A percentile compares a stretch with the other conserved stretches of the same genome.
phyloP scores from a whole-genome alignment of 2,797 vertebrate species.

The Rhinichthys osculus region DNA sequence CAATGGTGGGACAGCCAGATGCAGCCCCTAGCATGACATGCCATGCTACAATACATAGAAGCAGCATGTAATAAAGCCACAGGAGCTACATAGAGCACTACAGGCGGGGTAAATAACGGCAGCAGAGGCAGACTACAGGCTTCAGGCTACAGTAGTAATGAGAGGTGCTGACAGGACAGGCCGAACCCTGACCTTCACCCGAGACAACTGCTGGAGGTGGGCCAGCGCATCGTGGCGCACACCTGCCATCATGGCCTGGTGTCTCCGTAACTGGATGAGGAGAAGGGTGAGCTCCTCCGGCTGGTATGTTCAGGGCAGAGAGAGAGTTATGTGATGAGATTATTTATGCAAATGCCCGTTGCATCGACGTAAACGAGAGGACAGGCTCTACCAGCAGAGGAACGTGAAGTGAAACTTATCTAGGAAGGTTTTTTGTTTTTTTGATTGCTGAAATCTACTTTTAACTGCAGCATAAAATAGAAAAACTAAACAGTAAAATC shows the following conservation, averaged over 20 bases:
- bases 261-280: constrained; percentile 93
- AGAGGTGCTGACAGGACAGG: constrained; percentile 63
- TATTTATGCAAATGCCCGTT: constrained; percentile 6
- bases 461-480: background rate
- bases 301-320: constrained; percentile 78
- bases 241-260: constrained; percentile 92
- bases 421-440: no score
- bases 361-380: background rate
- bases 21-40: constrained; percentile 16
- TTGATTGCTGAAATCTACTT: background rate
- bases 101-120: constrained; percentile 58
- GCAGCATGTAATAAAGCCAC: constrained; percentile 46
- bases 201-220: constrained; percentile 86
- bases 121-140: constrained; percentile 65
- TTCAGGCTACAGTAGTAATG: constrained; percentile 49
- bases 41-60: constrained; percentile 42
- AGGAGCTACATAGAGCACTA: constrained; percentile 53
- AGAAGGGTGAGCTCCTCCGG: constrained; percentile 96
- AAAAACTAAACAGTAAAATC: background rate
- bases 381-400: background rate
- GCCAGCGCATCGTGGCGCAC: constrained; percentile 86
- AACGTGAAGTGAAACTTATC: background rate
- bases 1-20: constrained; percentile 34
- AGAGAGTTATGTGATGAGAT: constrained; percentile 39
- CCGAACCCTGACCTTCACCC: constrained; percentile 73